These are phyloP conservation scores for Sparus aurata DNA, from an alignment of 2,797 vertebrate species.

Conservation along the genomic window DNA sequence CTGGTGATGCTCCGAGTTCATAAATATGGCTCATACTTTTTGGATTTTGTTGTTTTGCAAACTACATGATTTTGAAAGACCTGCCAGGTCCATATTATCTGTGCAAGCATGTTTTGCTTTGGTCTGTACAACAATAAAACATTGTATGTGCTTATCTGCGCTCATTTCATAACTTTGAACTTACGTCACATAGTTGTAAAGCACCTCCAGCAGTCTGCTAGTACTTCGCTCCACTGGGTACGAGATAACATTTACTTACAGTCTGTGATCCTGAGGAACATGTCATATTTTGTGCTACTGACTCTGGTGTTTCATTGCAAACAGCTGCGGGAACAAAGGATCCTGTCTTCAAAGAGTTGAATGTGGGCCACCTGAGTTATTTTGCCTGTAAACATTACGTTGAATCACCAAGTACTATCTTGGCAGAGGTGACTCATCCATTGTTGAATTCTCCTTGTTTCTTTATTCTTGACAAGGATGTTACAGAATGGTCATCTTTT, in stretches of 20 bases:
- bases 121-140: constrained; percentile 3
- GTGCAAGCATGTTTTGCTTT: constrained; percentile 12
- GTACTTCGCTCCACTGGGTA: constrained; percentile 23
- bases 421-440: constrained; percentile 62
- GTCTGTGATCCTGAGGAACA: constrained; percentile 56
- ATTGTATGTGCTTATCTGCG: constrained; percentile 23
- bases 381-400: constrained; percentile 59
- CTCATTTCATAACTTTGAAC: constrained; percentile 25
- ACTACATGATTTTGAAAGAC: not conserved
- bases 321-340: constrained; percentile 70
- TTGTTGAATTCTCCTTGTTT: constrained; percentile 21
- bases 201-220: constrained; percentile 26
- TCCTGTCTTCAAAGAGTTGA: constrained; percentile 63
- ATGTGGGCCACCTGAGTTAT: constrained; percentile 67
- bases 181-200: constrained; percentile 27
- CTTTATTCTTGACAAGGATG: constrained; percentile 34
- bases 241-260: constrained; percentile 44
- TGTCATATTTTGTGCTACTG: constrained; percentile 58
- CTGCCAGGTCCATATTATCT: constrained; percentile 9
- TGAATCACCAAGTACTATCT: constrained; percentile 59
- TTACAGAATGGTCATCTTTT: constrained; percentile 30
- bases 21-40: not conserved
- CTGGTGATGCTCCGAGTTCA: not conserved
- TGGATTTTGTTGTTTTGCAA: constrained; percentile 4
- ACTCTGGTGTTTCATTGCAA: constrained; percentile 56